phyloP scores from a whole-genome alignment of 1,140 invertebrate genomes.

The Teleopsis dalmanni region DNA sequence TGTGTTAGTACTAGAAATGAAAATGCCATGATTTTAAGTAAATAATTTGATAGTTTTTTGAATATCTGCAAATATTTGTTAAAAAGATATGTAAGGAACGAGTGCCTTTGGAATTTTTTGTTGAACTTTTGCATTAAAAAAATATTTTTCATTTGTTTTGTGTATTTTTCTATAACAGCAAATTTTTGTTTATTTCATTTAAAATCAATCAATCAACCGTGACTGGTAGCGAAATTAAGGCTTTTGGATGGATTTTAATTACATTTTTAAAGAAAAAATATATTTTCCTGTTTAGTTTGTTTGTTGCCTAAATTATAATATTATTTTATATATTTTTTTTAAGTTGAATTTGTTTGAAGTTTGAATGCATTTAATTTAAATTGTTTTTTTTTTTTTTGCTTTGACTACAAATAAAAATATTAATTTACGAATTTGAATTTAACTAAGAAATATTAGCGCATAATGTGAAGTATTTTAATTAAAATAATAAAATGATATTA shows the following conservation, averaged over 20 bases:
- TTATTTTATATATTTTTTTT: background rate
- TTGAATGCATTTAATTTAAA: background rate
- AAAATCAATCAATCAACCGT: background rate
- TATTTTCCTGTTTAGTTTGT: constrained; percentile 17
- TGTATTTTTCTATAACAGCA: no score
- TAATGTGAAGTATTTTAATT: no score
- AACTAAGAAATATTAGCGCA: no score
- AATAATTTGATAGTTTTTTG: no score
- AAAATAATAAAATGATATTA: no score
- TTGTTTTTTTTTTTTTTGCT: background rate
- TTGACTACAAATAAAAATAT: background rate
- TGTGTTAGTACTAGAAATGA: no score
- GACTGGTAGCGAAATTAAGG: constrained; percentile 19
- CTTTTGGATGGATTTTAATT: constrained; percentile 16
- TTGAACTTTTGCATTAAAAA: no score
- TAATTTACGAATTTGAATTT: background rate
- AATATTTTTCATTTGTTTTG: constrained; percentile 3
- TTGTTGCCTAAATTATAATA: background rate
- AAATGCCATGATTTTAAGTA: no score
- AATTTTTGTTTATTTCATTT: background rate
- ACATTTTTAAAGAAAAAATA: constrained; percentile 4
- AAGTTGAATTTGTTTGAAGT: background rate
- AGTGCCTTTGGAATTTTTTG: background rate
- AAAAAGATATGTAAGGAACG: background rate
- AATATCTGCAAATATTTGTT: no score